Conservation (phyloP, 2,113 vertebrate species). For the Malurus elegans region DNA sequence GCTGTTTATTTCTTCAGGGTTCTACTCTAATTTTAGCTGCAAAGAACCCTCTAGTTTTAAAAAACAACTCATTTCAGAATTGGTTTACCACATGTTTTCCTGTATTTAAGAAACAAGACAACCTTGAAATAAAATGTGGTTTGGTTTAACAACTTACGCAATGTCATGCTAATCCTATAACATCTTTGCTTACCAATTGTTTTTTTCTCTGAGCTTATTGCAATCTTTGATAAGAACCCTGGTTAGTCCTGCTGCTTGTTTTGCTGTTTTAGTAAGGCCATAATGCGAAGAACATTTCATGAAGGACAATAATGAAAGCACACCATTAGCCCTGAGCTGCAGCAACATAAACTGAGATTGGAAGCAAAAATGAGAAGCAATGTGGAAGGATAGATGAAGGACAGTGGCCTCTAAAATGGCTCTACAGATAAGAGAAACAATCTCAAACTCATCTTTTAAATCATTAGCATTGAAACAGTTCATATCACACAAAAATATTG, state of each 20-base stretch:
- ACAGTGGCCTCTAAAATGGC: not conserved
- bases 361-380: not conserved
- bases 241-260: not conserved
- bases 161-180: not conserved
- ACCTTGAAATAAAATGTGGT: not conserved
- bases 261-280: not conserved
- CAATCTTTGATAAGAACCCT: not conserved
- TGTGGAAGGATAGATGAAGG: not conserved
- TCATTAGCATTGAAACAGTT: not conserved
- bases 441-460: not conserved
- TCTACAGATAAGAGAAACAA: not conserved
- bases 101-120: not conserved
- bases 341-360: not conserved
- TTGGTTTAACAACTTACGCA: not conserved
- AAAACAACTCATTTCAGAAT: not conserved
- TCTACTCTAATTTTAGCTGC: conserved; percentile 23
- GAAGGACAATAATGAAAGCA: not conserved
- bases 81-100: not conserved
- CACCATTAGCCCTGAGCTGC: not conserved
- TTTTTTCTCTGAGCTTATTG: not conserved
- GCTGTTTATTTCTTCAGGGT: not conserved
- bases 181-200: not conserved
- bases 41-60: not conserved
- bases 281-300: not conserved
- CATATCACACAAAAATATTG: not conserved